Evolutionary conservation across 2,797 vertebrate genomes (phyloP), one percentile per base, ranked within the genome.

Genomic region (Sebastes alutus): DNA sequence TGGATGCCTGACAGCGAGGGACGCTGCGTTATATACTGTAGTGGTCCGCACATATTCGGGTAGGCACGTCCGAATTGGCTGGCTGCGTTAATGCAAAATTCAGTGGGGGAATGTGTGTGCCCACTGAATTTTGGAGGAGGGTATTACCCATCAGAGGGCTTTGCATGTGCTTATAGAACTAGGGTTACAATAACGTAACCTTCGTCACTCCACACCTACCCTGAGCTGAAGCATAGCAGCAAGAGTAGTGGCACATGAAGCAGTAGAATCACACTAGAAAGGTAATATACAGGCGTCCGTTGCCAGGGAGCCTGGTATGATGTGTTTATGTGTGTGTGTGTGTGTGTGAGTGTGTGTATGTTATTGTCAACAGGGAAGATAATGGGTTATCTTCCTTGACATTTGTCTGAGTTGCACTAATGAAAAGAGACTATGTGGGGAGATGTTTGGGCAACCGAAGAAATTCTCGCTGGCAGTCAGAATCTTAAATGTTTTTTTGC

Each of bases 331-430:
- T 84, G 27, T 79, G 32, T 78, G 63, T 76, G 72, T 16, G 38
- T 46, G 14, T 46, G 12, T 38, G 35, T 42, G 38, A 6, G 6
- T 18, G 38, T 46, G 14, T 46, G 16, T 46, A 0, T 18, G 87
- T 93, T 92, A 78, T 92, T 93, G 91, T 90, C 91, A 91, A 73
- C 75, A 63, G 76, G 76, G 78, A 83, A 80, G 89, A 90, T 89
- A 91, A 90, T 85, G 49, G 82, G 81, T 94, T 94, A 94, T 94
- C 92, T 93, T 87, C 85, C 81, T 91, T 95, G 93, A 94, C 93
- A 94, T 94, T 94, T 94, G 82, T 94, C 86, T 84, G 83, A 81
- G 84, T 83, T 90, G 83, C 87, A 87, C 86, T 92, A 94, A 95
- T 95, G 88, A 94, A 93, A 90, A 91, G 83, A 91, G 82, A 89